Conservation (phyloP, 2,888 invertebrate genomes). For the Nemoura dubitans region DNA sequence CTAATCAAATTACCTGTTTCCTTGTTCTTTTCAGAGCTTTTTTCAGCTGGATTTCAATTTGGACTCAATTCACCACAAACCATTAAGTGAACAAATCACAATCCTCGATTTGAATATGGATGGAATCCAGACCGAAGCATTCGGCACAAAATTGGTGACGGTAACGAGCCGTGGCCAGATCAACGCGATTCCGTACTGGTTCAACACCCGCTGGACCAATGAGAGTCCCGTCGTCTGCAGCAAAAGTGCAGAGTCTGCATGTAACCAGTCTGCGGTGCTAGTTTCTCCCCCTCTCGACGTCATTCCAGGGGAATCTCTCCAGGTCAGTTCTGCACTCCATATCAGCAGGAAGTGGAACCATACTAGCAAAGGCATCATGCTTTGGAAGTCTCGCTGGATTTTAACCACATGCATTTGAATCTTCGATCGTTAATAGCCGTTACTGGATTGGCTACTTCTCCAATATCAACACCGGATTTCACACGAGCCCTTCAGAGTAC, state of each 20-base stretch:
- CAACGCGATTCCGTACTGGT: slow-evolving; percentile 20
- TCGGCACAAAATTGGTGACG: neutral
- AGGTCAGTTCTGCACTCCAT: too few relatives aligned
- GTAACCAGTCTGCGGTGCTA: neutral
- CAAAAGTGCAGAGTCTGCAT: neutral
- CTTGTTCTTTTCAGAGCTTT: slow-evolving; percentile 56
- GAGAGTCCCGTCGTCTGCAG: neutral
- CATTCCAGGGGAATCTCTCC: neutral
- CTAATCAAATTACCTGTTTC: too few relatives aligned
- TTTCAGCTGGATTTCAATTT: slow-evolving; percentile 66
- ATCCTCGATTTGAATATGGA: neutral
- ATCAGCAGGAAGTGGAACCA: too few relatives aligned
- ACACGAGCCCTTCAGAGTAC: too few relatives aligned
- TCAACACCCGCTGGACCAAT: neutral
- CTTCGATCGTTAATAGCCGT: too few relatives aligned
- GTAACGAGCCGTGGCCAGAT: neutral
- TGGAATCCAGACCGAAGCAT: neutral
- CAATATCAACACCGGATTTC: too few relatives aligned
- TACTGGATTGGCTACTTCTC: too few relatives aligned
- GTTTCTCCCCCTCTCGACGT: neutral
- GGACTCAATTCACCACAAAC: neutral
- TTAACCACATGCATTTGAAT: too few relatives aligned
- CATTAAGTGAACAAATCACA: neutral
- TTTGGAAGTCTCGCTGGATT: too few relatives aligned
- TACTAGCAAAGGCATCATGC: too few relatives aligned